A percentile compares a stretch with the other conserved stretches of the same genome.
Conservation (phyloP, 2,888 invertebrate species). For the Gnatocerus cornutus region DNA sequence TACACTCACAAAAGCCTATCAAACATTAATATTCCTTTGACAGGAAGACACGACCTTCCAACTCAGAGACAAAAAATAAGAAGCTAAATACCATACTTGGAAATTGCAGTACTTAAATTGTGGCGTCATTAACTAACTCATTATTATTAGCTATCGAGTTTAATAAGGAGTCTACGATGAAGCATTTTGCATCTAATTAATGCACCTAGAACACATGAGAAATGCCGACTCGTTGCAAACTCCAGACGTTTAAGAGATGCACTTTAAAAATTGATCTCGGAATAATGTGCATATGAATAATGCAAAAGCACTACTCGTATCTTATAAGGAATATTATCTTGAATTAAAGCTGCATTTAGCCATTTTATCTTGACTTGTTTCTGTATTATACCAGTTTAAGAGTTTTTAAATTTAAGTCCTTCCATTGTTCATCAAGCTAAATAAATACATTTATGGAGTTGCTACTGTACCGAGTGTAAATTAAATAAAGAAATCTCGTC, state of each 20-base stretch:
- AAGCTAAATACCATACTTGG: too few relatives aligned
- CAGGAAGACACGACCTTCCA: too few relatives aligned
- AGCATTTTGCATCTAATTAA: not conserved
- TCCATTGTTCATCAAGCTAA: not conserved
- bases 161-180: too few relatives aligned
- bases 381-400: conserved; percentile 52
- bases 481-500: too few relatives aligned
- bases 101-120: too few relatives aligned
- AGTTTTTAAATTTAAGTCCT: conserved; percentile 46
- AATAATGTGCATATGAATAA: conserved; percentile 54
- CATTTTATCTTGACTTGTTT: conserved; percentile 44
- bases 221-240: conserved; percentile 3
- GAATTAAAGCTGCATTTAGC: conserved; percentile 43
- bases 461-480: too few relatives aligned
- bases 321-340: conserved; percentile 48
- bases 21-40: not conserved
- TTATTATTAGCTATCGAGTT: too few relatives aligned
- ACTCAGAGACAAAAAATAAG: too few relatives aligned
- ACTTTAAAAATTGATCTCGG: conserved; percentile 54
- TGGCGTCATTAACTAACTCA: too few relatives aligned
- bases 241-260: conserved; percentile 22
- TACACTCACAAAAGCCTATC: too few relatives aligned
- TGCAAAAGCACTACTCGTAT: conserved; percentile 52
- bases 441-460: too few relatives aligned
- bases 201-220: not conserved